These are phyloP conservation scores for Lipotes vexillifer DNA, from an alignment of 2,113 vertebrate genomes.

Conservation along the genomic window DNA sequence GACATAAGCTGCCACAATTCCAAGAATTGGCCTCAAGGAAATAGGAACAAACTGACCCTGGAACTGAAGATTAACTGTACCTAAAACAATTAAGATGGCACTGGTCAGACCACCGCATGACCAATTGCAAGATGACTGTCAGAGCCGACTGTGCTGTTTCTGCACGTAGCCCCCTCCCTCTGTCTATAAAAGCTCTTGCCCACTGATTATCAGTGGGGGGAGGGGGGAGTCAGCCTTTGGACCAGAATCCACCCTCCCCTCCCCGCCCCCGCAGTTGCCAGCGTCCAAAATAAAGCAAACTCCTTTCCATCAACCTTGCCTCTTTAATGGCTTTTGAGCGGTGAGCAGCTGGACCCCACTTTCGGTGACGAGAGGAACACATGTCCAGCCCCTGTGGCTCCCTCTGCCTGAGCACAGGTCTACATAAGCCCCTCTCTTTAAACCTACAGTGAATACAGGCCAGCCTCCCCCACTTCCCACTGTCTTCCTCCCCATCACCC, in stretches of 20 bases:
- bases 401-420: neutral
- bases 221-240: neutral
- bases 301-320: neutral
- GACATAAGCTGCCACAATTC: too few relatives aligned
- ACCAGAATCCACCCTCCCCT: neutral
- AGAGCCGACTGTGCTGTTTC: neutral
- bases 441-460: neutral
- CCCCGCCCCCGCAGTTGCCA: neutral
- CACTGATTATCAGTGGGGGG: neutral
- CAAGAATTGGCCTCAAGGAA: too few relatives aligned
- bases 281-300: neutral
- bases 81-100: neutral
- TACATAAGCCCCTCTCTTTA: neutral
- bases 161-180: neutral
- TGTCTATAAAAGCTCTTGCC: neutral
- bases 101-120: rapidly evolving
- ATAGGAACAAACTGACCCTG: too few relatives aligned
- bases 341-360: neutral
- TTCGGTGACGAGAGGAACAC: neutral
- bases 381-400: rapidly evolving
- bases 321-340: neutral
- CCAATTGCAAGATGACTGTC: neutral
- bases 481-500: neutral
- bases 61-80: too few relatives aligned
- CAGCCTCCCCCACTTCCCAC: neutral